These are phyloP conservation scores for Nothoprocta pentlandii DNA, from an alignment of 2,113 vertebrate species.

Conservation along the genomic window DNA sequence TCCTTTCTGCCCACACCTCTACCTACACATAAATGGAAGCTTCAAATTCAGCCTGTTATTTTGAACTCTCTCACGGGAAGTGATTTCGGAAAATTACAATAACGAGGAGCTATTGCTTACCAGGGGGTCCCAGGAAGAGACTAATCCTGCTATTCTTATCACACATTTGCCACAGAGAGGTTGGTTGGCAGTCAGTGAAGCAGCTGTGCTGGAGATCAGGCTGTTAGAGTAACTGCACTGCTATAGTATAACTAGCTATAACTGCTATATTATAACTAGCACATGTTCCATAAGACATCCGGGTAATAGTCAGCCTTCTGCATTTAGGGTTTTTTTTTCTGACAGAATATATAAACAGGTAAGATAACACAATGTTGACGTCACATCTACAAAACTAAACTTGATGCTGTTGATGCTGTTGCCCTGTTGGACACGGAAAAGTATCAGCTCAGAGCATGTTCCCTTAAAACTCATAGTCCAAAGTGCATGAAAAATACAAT, in stretches of 20 bases:
- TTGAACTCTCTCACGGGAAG: neutral
- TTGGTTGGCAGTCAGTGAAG: neutral
- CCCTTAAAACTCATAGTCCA: neutral
- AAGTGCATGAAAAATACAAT: neutral
- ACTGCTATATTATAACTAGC: too few relatives aligned
- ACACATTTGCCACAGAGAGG: neutral
- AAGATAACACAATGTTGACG: neutral
- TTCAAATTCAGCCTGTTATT: neutral
- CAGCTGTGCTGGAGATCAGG: fast-evolving
- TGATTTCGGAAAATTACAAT: neutral
- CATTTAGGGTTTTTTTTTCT: too few relatives aligned
- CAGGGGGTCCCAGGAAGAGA: neutral
- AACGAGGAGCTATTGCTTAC: neutral
- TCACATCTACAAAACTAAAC: neutral
- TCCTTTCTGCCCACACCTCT: neutral
- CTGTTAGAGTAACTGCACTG: neutral
- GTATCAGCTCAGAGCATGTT: neutral
- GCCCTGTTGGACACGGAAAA: neutral
- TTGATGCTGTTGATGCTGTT: neutral
- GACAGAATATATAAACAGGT: neutral
- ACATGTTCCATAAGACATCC: too few relatives aligned
- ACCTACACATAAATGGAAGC: fast-evolving
- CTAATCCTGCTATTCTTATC: neutral
- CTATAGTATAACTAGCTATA: too few relatives aligned
- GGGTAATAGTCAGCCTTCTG: too few relatives aligned